Evolutionary conservation across 2,888 invertebrate genomes (phyloP).

Genomic region (Agonopterix alstromeriana): DNA sequence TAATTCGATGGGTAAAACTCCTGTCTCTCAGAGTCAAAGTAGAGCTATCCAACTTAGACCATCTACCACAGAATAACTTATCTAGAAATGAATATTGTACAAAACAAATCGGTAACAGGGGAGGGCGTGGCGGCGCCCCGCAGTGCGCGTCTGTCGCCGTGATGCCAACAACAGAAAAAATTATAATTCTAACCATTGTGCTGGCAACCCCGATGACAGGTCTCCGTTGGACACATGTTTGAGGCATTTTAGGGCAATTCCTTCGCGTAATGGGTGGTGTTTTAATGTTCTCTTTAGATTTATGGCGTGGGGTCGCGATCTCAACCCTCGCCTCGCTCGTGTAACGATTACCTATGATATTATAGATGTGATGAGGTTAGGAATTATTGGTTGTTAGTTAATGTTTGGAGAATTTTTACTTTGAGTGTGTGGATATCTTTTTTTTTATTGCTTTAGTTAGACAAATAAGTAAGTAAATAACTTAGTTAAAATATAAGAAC

Average conservation of each 20-base stretch:
- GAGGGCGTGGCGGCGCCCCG: conserved; percentile 65
- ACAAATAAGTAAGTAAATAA: too few species aligned
- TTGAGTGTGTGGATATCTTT: too few species aligned
- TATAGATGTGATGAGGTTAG: conserved; percentile 27
- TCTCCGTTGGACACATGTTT: conserved; percentile 72
- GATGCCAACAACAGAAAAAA: conserved; percentile 65
- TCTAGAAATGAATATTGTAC: conserved; percentile 58
- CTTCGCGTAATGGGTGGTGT: conserved; percentile 67
- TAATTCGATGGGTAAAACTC: too few species aligned
- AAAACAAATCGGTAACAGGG: conserved; percentile 69
- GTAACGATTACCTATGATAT: conserved; percentile 45
- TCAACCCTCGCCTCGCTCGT: conserved; percentile 15
- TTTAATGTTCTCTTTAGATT: conserved; percentile 67
- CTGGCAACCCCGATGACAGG: conserved; percentile 72
- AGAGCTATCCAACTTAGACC: conserved; percentile 3
- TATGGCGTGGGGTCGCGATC: conserved; percentile 45
- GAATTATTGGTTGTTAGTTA: conserved; percentile 8
- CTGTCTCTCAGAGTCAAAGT: conserved; percentile 17
- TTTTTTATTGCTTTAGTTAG: too few species aligned
- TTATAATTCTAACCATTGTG: conserved; percentile 47
- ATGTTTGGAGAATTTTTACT: too few species aligned
- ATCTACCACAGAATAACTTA: conserved; percentile 16
- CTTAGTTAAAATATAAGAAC: too few species aligned
- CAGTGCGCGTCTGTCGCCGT: conserved; percentile 70
- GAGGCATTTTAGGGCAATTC: conserved; percentile 70